Evolutionary conservation across 2,113 vertebrate genomes (phyloP).

Genomic region (Tragelaphus buxtoni): DNA sequence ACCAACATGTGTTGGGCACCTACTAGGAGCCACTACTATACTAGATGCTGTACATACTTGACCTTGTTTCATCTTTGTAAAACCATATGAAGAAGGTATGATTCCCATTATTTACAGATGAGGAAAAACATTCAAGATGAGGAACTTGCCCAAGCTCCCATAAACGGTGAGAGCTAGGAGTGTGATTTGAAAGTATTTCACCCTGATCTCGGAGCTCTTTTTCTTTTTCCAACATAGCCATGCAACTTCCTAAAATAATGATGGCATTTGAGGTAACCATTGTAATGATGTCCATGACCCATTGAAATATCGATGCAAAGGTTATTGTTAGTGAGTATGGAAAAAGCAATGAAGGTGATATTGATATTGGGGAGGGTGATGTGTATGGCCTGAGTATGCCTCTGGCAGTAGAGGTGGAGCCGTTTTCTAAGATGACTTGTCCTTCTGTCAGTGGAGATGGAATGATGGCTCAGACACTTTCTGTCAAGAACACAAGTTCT

Average conservation of each 20-base stretch:
- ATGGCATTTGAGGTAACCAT: not conserved
- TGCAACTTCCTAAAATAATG: not conserved
- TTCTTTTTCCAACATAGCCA: not conserved
- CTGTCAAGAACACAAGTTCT: not conserved
- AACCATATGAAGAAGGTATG: not conserved
- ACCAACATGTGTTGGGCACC: not conserved
- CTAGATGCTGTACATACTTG: not conserved
- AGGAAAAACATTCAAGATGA: conserved; percentile 20
- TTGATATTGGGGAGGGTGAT: not conserved
- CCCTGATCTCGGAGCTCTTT: not conserved
- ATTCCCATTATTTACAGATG: not conserved
- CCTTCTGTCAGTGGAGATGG: not conserved
- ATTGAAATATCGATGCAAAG: not conserved
- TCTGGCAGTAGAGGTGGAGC: not conserved
- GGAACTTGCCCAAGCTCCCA: not conserved
- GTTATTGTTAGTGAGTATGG: not conserved
- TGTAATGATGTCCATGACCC: not conserved
- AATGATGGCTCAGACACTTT: not conserved
- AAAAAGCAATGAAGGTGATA: not conserved
- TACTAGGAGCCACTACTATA: not conserved
- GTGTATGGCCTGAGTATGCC: not conserved
- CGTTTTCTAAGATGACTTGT: not conserved
- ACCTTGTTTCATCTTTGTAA: not conserved
- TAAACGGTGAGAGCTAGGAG: not conserved
- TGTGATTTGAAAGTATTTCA: not conserved